A percentile compares a stretch with the other conserved stretches of the same genome.
These are phyloP conservation scores for Fissipunctia ypsillon DNA, from an alignment of 2,888 invertebrate species.

Conservation along the genomic window DNA sequence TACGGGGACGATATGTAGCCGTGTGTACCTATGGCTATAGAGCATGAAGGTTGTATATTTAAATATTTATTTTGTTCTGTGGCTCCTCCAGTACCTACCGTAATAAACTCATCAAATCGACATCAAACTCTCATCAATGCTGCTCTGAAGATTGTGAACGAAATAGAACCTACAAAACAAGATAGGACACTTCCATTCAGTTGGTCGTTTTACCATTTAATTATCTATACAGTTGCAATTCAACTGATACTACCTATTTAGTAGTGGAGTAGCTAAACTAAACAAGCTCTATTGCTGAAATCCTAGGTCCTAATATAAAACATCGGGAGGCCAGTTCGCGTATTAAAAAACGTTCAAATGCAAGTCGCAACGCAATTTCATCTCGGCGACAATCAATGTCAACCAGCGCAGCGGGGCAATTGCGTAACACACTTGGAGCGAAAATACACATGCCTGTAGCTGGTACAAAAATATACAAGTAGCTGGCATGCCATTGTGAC, in stretches of 20 bases:
- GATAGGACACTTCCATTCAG: background rate
- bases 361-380: too few relatives aligned
- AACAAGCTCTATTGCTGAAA: background rate
- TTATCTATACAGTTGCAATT: background rate
- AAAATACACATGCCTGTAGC: too few relatives aligned
- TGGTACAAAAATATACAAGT: too few relatives aligned
- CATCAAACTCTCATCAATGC: constrained; percentile 19
- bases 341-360: background rate
- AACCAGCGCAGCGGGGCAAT: too few relatives aligned
- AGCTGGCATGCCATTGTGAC: too few relatives aligned
- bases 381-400: too few relatives aligned
- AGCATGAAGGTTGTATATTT: background rate
- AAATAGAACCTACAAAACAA: background rate
- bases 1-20: too few relatives aligned
- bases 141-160: background rate
- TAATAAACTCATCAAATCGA: constrained; percentile 19
- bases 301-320: background rate
- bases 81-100: background rate
- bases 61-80: constrained; percentile 1
- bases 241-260: background rate
- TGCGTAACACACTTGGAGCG: too few relatives aligned
- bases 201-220: background rate
- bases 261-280: background rate
- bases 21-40: too few relatives aligned
- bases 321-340: background rate